Percentiles rank a stretch among this genome's conserved stretches.
Conservation (phyloP, 2,113 vertebrate species). For the Laticauda colubrina region DNA sequence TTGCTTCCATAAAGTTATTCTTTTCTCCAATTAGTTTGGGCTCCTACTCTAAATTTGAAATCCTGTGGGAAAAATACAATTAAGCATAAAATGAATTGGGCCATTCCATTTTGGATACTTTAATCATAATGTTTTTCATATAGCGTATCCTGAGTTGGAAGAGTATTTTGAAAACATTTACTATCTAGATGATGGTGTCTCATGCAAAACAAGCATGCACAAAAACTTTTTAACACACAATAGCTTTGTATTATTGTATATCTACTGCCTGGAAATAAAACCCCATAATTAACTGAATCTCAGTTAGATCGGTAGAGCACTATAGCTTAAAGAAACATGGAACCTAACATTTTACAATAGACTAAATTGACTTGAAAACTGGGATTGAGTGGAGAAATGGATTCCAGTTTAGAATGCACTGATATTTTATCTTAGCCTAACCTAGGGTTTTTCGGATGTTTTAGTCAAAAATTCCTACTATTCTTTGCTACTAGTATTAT, state of each 20-base stretch:
- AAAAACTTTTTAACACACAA: constrained; percentile 1
- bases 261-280: background rate
- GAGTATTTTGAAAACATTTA: background rate
- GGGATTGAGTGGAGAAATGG: background rate
- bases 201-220: background rate
- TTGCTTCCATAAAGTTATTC: background rate
- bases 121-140: background rate
- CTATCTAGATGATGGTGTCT: background rate
- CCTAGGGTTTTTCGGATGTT: background rate
- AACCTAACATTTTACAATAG: constrained; percentile 7
- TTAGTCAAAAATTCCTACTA: background rate
- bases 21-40: background rate
- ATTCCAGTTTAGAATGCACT: constrained; percentile 15
- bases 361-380: constrained; percentile 13
- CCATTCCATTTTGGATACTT: background rate
- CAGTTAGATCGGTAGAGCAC: background rate
- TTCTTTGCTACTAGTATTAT: background rate
- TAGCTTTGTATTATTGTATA: background rate
- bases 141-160: background rate
- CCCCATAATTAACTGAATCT: background rate
- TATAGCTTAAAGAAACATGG: background rate
- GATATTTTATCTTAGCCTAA: background rate
- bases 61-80: background rate
- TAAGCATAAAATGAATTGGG: background rate
- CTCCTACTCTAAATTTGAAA: background rate